Evolutionary conservation across 2,113 vertebrate species (phyloP).

Genomic region (Mola mola): DNA sequence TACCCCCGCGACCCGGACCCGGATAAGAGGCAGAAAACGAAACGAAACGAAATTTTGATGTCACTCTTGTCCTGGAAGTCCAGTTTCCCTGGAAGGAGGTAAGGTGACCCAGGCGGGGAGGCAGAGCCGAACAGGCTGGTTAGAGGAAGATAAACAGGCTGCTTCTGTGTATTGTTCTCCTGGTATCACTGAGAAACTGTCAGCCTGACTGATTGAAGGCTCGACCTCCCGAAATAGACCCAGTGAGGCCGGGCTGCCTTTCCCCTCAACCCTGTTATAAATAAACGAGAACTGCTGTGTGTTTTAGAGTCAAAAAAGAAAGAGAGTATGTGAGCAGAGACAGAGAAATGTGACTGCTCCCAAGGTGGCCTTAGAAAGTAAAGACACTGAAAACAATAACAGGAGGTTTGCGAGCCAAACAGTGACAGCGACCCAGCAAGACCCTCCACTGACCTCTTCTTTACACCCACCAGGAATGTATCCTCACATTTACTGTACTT

Average conservation of each 20-base stretch:
- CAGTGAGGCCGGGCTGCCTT: slow-evolving; percentile 52
- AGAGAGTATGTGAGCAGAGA: slow-evolving; percentile 31
- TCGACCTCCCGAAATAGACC: slow-evolving; percentile 74
- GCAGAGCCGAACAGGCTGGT: slow-evolving; percentile 21
- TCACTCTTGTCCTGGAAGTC: slow-evolving; percentile 44
- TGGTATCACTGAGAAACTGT: slow-evolving; percentile 68
- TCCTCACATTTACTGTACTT: no score
- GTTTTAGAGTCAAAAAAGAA: slow-evolving; percentile 21
- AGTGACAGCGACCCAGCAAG: slow-evolving; percentile 46
- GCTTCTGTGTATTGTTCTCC: slow-evolving; percentile 67
- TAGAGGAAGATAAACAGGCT: slow-evolving; percentile 69
- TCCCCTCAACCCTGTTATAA: slow-evolving; percentile 73
- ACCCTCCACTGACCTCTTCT: slow-evolving; percentile 40
- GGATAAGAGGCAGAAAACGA: no score
- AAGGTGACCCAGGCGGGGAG: slow-evolving; percentile 48
- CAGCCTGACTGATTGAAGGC: slow-evolving; percentile 70
- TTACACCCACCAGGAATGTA: slow-evolving; percentile 16
- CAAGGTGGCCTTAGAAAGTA: slow-evolving; percentile 41
- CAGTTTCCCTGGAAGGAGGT: slow-evolving; percentile 51
- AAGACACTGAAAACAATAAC: slow-evolving; percentile 75
- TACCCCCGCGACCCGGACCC: no score
- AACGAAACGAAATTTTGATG: slow-evolving; percentile 28
- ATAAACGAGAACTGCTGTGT: slow-evolving; percentile 68
- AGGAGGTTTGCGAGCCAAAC: slow-evolving; percentile 68
- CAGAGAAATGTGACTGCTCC: slow-evolving; percentile 46